A percentile compares a stretch with the other conserved stretches of the same genome.
Evolutionary conservation across 1,140 invertebrate genomes (phyloP).

Genomic region (Diabrotica undecimpunctata): DNA sequence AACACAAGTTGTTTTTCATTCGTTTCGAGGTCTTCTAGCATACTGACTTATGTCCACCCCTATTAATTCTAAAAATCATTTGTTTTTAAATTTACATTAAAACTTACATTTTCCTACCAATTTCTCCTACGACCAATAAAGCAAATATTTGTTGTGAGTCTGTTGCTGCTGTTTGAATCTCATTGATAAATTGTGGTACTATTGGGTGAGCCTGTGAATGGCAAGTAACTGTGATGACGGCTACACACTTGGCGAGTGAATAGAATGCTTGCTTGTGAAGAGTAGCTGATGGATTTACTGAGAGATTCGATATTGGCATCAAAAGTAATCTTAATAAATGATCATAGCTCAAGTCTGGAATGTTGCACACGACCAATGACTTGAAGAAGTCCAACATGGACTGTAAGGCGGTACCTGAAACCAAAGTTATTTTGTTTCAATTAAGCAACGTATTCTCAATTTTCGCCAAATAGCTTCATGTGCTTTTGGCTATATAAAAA

Average conservation of each 20-base stretch:
- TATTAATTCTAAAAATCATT: too few relatives aligned
- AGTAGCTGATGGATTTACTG: constrained; percentile 25
- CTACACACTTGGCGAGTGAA: constrained; percentile 92
- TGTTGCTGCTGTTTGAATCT: constrained; percentile 68
- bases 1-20: too few relatives aligned
- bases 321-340: constrained; percentile 73
- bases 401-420: constrained; percentile 74
- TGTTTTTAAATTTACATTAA: neutral
- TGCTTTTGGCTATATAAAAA: too few relatives aligned
- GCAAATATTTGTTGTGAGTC: constrained; percentile 90
- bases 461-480: neutral
- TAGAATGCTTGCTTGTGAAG: constrained; percentile 79
- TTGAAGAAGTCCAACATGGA: constrained; percentile 91
- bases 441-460: neutral
- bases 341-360: constrained; percentile 75
- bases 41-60: too few relatives aligned
- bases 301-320: constrained; percentile 33
- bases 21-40: too few relatives aligned
- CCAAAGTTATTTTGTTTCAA: too few relatives aligned
- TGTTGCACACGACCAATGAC: constrained; percentile 76
- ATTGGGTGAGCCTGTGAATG: constrained; percentile 71
- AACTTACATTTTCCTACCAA: constrained; percentile 85
- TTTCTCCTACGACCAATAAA: constrained; percentile 91
- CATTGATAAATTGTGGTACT: constrained; percentile 80
- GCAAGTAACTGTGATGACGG: constrained; percentile 80